A percentile compares a stretch with the other conserved stretches of the same genome.
These are phyloP conservation scores for Melanotus villosus DNA, from an alignment of 2,888 invertebrate genomes.

Conservation along the genomic window DNA sequence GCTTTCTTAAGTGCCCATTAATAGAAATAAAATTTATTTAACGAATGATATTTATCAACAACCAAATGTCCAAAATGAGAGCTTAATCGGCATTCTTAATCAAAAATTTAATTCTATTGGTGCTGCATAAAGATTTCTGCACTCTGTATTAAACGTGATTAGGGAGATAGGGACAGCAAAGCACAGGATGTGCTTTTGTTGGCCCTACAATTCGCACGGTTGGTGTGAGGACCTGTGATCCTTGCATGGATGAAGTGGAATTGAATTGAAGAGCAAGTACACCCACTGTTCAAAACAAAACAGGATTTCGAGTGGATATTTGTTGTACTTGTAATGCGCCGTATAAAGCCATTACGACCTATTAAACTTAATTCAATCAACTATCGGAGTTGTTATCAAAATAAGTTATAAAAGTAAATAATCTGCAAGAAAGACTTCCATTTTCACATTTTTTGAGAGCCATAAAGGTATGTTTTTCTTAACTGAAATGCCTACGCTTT, in stretches of 20 bases:
- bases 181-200: constrained; percentile 53
- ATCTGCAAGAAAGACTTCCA: no score
- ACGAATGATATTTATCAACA: no score
- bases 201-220: constrained; percentile 50
- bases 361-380: no score
- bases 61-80: constrained; percentile 4
- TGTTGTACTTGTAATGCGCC: constrained; percentile 4
- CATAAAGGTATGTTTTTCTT: no score
- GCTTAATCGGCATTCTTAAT: constrained; percentile 32
- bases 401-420: no score
- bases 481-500: no score
- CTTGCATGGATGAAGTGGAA: background rate
- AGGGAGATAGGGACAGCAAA: constrained; percentile 47
- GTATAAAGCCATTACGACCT: no score
- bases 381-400: no score
- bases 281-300: background rate
- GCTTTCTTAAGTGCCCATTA: no score
- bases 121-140: constrained; percentile 34
- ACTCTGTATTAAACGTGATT: constrained; percentile 41
- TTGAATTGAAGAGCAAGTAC: background rate
- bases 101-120: constrained; percentile 26
- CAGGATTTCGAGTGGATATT: constrained; percentile 5
- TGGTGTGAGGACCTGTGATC: constrained; percentile 49
- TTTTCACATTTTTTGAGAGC: no score
- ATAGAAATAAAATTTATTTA: no score